A percentile compares a stretch with the other conserved stretches of the same genome.
These are phyloP conservation scores for Leptobrachium ailaonicum DNA, from an alignment of 2,113 vertebrate species.

Conservation along the genomic window DNA sequence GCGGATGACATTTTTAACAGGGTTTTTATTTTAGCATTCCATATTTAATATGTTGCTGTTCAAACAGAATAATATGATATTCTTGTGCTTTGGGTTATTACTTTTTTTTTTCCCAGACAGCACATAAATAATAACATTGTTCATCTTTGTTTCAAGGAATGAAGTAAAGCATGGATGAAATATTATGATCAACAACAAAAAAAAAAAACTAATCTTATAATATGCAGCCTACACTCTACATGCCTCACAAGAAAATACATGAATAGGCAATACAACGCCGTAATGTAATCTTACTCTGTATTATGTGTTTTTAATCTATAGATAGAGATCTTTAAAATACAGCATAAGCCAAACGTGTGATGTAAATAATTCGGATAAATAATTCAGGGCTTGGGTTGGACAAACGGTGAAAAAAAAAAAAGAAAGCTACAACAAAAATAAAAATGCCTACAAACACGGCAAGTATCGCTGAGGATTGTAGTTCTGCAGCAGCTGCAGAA, in stretches of 20 bases:
- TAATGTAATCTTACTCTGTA: slow-evolving; percentile 15
- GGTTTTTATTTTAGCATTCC: too few relatives aligned
- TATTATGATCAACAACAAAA: slow-evolving; percentile 12
- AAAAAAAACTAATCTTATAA: slow-evolving; percentile 18
- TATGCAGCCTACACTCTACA: background rate
- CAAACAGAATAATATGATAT: too few relatives aligned
- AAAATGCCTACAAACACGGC: too few relatives aligned
- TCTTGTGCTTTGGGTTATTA: background rate
- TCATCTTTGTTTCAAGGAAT: background rate
- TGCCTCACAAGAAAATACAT: background rate
- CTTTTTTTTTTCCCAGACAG: background rate
- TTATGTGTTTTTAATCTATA: background rate
- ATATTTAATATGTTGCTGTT: too few relatives aligned
- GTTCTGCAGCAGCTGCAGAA: too few relatives aligned
- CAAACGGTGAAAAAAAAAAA: too few relatives aligned
- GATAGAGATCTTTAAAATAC: slow-evolving; percentile 26
- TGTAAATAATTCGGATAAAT: slow-evolving; percentile 31
- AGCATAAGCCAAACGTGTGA: slow-evolving; percentile 20
- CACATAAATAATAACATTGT: slow-evolving; percentile 3
- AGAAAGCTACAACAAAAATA: too few relatives aligned
- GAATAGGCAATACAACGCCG: slow-evolving; percentile 4
- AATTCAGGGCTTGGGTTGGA: background rate
- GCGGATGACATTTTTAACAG: too few relatives aligned
- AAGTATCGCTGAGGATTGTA: too few relatives aligned
- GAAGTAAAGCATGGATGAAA: slow-evolving; percentile 13